Evolutionary conservation across 1,140 invertebrate genomes (phyloP).

Genomic region (Eubasilissa regina): DNA sequence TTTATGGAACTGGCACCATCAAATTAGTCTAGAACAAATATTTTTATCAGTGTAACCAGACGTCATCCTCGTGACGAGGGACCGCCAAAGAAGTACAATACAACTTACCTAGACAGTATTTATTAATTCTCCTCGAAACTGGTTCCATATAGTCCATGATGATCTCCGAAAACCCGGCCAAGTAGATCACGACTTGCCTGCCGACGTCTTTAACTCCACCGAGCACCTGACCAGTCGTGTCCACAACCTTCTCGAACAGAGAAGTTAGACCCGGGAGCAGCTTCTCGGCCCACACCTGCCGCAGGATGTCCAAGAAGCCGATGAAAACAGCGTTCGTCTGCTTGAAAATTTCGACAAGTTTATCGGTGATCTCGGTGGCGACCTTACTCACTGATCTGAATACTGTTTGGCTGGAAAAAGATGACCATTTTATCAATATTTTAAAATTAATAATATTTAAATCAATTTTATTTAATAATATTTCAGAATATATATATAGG

Average conservation of each 20-base stretch:
- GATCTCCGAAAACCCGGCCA: conserved; percentile 73
- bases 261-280: conserved; percentile 75
- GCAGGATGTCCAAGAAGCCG: conserved; percentile 68
- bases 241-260: conserved; percentile 69
- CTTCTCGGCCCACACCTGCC: conserved; percentile 66
- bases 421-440: too few species aligned
- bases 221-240: conserved; percentile 66
- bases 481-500: too few species aligned
- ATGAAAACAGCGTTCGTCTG: conserved; percentile 57
- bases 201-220: conserved; percentile 70
- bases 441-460: too few species aligned
- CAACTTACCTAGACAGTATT: conserved; percentile 70
- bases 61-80: too few species aligned
- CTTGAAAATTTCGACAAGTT: not conserved
- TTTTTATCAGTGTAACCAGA: too few species aligned
- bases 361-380: not conserved
- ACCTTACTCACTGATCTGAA: conserved; percentile 2
- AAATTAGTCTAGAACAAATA: too few species aligned
- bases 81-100: too few species aligned
- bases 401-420: not conserved
- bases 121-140: conserved; percentile 71
- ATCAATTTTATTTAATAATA: too few species aligned
- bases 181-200: conserved; percentile 70
- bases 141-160: conserved; percentile 79
- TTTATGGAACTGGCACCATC: too few species aligned